Base-by-base conservation (phyloP, 2,113 vertebrate genomes). In the Fregata magnificens region DNA sequence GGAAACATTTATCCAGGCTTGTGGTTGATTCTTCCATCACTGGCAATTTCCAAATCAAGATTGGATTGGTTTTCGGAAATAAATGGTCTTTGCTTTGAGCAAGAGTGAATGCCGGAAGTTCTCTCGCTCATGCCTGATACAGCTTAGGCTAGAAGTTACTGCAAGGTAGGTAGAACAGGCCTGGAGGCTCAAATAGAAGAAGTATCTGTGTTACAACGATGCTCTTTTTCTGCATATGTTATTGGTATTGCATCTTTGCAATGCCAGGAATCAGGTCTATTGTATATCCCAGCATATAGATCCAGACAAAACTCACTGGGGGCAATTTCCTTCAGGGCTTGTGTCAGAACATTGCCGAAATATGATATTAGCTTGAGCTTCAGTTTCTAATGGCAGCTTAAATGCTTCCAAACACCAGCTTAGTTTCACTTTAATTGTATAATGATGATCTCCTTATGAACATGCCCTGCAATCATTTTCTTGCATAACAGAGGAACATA, bases 351-450 rank as follows among this genome's bases (percentile, higher is more conserved):
- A 59, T 34, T 76, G 65, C 22, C 85, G 90, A 90, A 96, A 95
- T 78, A 62, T 22, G 62, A 56, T 86, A 73, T 62, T 44, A 61
- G 25, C 62, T 86, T 70, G 32, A 78, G 45, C 21, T 95, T 86
- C 88, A 77, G 36, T 62, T 69, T 88, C 55, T 95, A 96, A 95
- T 82, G 72, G 85, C 40, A 80, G 38, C 59, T 86, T 85, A 89
- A 67, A 90, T 91, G 87, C 62, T 90, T 65, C 69, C 74, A 67
- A 91, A 85, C 66, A 67, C 16, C 59, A 90, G 34, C 47, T 77
- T 77, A 89, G 78, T 45, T 90, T 97, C 94, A 59, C 52, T 95
- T 78, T 81, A 79, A 87, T 73, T 95, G 38, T 83, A 52, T 90
- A 92, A 86, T 81, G 62, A 88, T 53, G 56, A 67, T 81, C 79